Conservation (phyloP, 2,113 vertebrate species). For the Chloropsis hardwickii region DNA sequence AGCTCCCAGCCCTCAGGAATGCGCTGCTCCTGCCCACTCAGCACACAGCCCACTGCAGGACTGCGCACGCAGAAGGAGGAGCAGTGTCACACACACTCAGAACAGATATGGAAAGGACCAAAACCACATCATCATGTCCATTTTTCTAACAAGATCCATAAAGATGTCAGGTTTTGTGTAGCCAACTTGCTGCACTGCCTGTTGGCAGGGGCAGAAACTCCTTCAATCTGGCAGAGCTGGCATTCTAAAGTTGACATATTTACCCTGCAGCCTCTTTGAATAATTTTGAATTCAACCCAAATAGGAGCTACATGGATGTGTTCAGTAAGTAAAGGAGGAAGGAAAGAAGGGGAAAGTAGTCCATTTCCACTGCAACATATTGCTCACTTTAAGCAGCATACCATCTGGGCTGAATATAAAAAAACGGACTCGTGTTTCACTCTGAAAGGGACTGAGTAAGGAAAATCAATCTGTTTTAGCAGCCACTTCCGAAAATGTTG, state of each 20-base stretch:
- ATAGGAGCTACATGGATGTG: neutral
- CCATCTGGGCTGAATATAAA: conserved; percentile 52
- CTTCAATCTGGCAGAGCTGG: neutral
- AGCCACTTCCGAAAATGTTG: conserved; percentile 10
- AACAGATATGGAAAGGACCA: neutral
- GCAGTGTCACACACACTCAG: neutral
- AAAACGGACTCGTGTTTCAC: neutral
- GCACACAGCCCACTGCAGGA: neutral
- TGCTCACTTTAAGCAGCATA: conserved; percentile 65
- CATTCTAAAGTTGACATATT: conserved; percentile 50
- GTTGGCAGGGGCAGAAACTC: conserved; percentile 37
- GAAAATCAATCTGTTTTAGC: neutral
- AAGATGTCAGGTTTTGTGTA: neutral
- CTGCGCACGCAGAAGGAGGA: rapidly evolving
- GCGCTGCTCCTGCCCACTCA: rapidly evolving
- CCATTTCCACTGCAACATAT: conserved; percentile 52
- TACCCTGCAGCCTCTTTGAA: conserved; percentile 38
- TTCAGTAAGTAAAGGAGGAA: conserved; percentile 42
- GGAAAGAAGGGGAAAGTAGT: neutral
- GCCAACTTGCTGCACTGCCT: neutral
- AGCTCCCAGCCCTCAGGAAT: neutral
- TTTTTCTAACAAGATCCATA: neutral
- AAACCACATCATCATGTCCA: neutral
- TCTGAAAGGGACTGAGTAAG: neutral
- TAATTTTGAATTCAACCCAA: conserved; percentile 56